A percentile compares a stretch with the other conserved stretches of the same genome.
Evolutionary conservation across 2,888 invertebrate species (phyloP).

Genomic region (Drosophila paramelanica): DNA sequence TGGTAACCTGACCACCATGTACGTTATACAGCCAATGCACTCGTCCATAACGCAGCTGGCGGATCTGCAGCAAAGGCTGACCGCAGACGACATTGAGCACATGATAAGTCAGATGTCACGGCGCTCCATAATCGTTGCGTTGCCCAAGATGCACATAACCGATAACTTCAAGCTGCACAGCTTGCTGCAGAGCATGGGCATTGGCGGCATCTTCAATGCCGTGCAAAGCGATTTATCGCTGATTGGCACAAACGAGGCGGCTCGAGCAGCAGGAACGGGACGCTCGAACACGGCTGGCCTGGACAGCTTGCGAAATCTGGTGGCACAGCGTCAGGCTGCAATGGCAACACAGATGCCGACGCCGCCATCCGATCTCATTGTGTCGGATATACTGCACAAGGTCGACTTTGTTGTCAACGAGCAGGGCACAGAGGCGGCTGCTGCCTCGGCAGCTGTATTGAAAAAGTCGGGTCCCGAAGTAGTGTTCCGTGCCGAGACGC

Average conservation of each 20-base stretch:
- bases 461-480: constrained; percentile 86
- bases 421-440: constrained; percentile 89
- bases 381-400: constrained; percentile 87
- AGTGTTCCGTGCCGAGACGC: constrained; percentile 87
- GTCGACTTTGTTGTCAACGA: constrained; percentile 88
- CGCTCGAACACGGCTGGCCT: constrained; percentile 4
- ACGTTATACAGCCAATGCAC: constrained; percentile 87
- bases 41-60: constrained; percentile 85
- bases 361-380: constrained; percentile 84
- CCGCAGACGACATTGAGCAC: constrained; percentile 84
- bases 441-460: constrained; percentile 86
- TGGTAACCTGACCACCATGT: constrained; percentile 88
- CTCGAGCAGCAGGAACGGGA: background rate
- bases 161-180: constrained; percentile 31
- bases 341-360: constrained; percentile 82
- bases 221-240: constrained; percentile 88
- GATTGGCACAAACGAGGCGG: constrained; percentile 84
- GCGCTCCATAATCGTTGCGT: constrained; percentile 86
- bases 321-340: constrained; percentile 87
- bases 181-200: constrained; percentile 87
- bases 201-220: constrained; percentile 88
- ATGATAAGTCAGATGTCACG: constrained; percentile 82
- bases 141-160: constrained; percentile 90
- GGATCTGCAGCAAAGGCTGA: constrained; percentile 85
- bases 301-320: constrained; percentile 85